Base-by-base conservation (phyloP, 1,140 invertebrate genomes). In the Anoplolepis gracilipes region DNA sequence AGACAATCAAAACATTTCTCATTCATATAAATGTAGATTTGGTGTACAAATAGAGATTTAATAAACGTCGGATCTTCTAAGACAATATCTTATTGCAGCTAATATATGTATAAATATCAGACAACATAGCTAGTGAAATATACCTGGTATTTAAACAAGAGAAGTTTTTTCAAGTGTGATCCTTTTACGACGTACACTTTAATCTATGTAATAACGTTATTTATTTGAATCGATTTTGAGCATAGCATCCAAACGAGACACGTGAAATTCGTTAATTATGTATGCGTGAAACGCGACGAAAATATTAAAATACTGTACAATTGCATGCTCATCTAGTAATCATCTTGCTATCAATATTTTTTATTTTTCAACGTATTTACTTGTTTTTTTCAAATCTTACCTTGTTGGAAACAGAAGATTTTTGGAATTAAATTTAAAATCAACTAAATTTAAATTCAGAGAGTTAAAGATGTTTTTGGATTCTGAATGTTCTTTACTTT, bases 261-360 rank as follows among this genome's bases (percentile, higher is more conserved):
- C n/a, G n/a, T n/a, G 42, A 28, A 81, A 81, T 19, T 81, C 53
- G 78, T 19, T 81, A 81, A 81, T 81, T 81, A 36, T 33, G 46
- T 22, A 36, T 53, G 46, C 49, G 49, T 49, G 42, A 16, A 28
- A 46, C 0, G 22, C 33, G 49, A 33, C 25, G n/a, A 57, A 72
- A 72, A 72, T 81, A 36, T 72, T 72, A 57, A 81, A 81, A 57
- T 5, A 11, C 3, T n/a, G 25, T 19, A 25, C 57, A 81, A 72
- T 70, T 59, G 36, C 36, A 57, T 3, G 7, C 64, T 30, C 53
- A 11, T 3, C 33, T 19, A 25, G 19, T 22, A 33, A 81, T 70
- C 49, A 72, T 72, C 19, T 22, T 53, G 25, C 25, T 70, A 30
- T 57, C 64, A 55, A 81, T 36, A 22, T 57, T 59, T 72, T 72